Evolutionary conservation across 2,888 invertebrate genomes (phyloP), one percentile per base, ranked within the genome.

Genomic region (Philereme vetulata): DNA sequence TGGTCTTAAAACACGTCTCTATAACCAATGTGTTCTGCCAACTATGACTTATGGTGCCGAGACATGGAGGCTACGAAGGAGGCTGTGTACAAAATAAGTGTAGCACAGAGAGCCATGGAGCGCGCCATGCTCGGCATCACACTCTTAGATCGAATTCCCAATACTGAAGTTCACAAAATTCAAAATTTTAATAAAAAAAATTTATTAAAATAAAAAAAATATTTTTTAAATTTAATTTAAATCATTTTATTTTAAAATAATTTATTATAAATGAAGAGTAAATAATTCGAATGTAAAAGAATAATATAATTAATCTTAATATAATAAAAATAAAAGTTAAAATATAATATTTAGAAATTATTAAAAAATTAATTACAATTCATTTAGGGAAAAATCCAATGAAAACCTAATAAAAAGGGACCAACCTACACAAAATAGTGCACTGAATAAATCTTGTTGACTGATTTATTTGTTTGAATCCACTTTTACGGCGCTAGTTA

Each of bases 371-470:
- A 79, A 94, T 93, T 61, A 93, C 79, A 73, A 94, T 74, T 92
- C 93, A 94, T 93, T 94, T 94, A 3, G 94, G 93, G 0, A 93
- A 82, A 88, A 94, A 94, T 87, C 94, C 94, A 77, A 94, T 74
- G 74, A 94, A 93, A 0, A n/a, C n/a, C n/a, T n/a, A n/a, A n/a
- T 21, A 21, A 21, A 21, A 21, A 21, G 21, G 1, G 1, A 21
- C 21, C 21, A 1, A 21, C 1, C 21, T 21, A 21, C 21, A 21
- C 1, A 21, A 21, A 21, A 21, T 21, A 2, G 35, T 3, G 5
- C 1, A 7, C 35, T 36, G 35, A 36, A 36, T 6, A 36, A 7
- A 36, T 36, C 35, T 36, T 7, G 35, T 6, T 36, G 4, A 43
- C 42, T 7, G 6, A 43, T 7, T 11, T 21, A 21, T 21, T 21